Conservation (phyloP, 2,113 vertebrate genomes). For the Lampris megalopsis region DNA sequence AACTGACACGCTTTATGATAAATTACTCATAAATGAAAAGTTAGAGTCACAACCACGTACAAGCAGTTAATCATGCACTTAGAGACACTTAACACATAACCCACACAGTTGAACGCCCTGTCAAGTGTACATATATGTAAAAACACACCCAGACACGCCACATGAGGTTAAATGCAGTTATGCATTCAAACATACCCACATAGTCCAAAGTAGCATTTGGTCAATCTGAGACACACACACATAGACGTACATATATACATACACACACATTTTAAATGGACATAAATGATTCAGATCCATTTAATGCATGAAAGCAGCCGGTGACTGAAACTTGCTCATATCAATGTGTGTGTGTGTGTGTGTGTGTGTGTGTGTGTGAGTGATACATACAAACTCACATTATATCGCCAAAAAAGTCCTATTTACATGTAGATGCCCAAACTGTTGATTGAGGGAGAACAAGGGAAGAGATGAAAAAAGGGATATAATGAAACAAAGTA, state of each 20-base stretch:
- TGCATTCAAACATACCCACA: background rate
- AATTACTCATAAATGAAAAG: constrained; percentile 18
- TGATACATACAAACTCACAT: no score
- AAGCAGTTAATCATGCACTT: background rate
- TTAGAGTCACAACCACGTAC: constrained; percentile 4
- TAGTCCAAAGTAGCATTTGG: background rate
- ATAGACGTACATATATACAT: constrained; percentile 9
- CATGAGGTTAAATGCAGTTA: background rate
- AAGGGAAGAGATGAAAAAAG: no score
- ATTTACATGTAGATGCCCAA: no score
- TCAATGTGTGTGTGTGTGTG: no score
- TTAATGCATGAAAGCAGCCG: constrained; percentile 55
- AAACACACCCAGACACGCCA: background rate
- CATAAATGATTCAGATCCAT: constrained; percentile 66
- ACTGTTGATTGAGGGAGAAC: no score
- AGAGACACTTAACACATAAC: background rate
- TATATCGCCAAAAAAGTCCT: no score
- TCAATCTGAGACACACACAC: constrained; percentile 11
- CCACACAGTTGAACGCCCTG: constrained; percentile 13
- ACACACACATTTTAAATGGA: background rate
- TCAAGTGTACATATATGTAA: background rate
- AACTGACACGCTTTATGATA: background rate
- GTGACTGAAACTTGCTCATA: constrained; percentile 3
- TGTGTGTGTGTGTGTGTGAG: no score
- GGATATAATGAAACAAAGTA: no score